Conservation (phyloP, 2,113 vertebrate genomes). For the Lepisosteus osseus region DNA sequence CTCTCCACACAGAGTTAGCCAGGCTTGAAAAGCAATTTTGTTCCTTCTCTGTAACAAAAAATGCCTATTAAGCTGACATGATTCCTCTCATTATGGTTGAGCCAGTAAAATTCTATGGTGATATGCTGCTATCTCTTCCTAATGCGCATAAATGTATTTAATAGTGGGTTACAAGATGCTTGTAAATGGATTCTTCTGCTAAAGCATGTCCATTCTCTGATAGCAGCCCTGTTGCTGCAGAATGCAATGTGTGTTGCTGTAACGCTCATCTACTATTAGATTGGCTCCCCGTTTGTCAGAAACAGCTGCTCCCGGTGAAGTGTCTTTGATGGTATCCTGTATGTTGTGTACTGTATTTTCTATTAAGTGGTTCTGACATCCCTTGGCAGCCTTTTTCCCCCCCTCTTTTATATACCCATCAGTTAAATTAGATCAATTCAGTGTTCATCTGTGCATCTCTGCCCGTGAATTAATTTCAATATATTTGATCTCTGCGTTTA, state of each 20-base stretch:
- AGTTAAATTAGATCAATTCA: background rate
- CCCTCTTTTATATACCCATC: background rate
- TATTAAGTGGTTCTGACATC: slow-evolving; percentile 8
- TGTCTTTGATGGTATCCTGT: background rate
- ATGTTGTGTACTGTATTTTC: background rate
- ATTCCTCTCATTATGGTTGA: slow-evolving; percentile 23
- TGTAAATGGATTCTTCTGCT: slow-evolving; percentile 6
- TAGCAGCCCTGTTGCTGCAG: no score
- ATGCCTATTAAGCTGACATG: slow-evolving; percentile 24
- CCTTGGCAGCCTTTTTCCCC: background rate
- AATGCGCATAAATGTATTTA: slow-evolving; percentile 24
- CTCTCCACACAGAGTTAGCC: slow-evolving; percentile 13
- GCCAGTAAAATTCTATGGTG: slow-evolving; percentile 20
- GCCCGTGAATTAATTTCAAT: slow-evolving; percentile 1
- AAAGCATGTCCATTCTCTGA: background rate
- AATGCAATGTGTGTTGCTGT: background rate
- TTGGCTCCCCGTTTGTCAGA: background rate
- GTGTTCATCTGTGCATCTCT: background rate
- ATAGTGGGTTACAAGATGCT: slow-evolving; percentile 17
- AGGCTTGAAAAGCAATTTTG: slow-evolving; percentile 31
- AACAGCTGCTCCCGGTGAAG: slow-evolving; percentile 3
- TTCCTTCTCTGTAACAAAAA: slow-evolving; percentile 13
- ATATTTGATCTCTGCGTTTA: background rate
- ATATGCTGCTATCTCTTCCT: slow-evolving; percentile 19
- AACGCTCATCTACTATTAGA: background rate